Conservation (phyloP, 2,113 vertebrate genomes). For the Scalopus aquaticus region DNA sequence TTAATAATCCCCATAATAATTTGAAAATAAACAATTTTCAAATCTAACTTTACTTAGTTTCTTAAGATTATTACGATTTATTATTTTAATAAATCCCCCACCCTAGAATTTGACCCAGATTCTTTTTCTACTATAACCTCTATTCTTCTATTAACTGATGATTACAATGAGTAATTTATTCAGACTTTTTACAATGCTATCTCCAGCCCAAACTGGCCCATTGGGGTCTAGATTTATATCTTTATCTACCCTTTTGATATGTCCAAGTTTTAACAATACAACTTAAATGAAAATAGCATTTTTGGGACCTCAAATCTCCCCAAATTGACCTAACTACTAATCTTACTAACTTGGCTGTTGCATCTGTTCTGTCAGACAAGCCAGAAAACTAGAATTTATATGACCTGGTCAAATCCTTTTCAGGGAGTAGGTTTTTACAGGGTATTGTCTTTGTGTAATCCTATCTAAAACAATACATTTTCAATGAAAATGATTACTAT, state of each 20-base stretch:
- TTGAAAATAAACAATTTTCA: background rate
- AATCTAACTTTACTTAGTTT: background rate
- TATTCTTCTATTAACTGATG: background rate
- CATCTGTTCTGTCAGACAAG: background rate
- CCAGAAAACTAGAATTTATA: background rate
- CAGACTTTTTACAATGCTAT: background rate
- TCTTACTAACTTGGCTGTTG: background rate
- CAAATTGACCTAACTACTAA: background rate
- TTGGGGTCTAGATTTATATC: background rate
- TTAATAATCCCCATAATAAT: background rate
- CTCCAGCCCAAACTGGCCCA: background rate
- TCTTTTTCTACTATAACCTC: background rate
- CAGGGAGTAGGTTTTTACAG: rapidly evolving
- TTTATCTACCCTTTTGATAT: background rate
- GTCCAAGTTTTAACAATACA: background rate
- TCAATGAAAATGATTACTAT: background rate
- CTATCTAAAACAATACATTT: background rate
- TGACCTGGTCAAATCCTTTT: background rate
- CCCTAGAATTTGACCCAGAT: background rate
- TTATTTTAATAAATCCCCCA: background rate
- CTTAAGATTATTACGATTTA: background rate
- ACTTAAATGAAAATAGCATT: background rate
- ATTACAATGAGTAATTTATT: background rate
- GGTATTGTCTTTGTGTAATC: background rate
- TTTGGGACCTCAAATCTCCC: background rate